Evolutionary conservation across 2,113 vertebrate species (phyloP), one percentile per base, ranked within the genome.

Genomic region (Antechinus flavipes): DNA sequence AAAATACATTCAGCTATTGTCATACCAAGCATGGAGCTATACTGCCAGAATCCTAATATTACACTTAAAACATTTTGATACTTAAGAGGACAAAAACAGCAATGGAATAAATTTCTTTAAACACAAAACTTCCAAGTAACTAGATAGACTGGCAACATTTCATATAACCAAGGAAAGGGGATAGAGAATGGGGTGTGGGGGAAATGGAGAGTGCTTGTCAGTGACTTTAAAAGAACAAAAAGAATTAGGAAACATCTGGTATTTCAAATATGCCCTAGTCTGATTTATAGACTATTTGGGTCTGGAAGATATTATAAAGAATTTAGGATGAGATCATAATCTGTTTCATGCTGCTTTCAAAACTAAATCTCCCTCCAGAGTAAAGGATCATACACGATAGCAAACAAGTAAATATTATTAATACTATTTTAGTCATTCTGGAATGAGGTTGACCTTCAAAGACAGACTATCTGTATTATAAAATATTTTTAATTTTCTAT

Each of bases 51-150:
- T 84, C 68, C 68, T 84, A 84, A 42, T 84, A 84, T 84, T 84
- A 84, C n/a, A 84, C 42, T 84, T 84, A 22, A 84, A 84, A 84
- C n/a, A 42, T 42, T 84, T 42, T 84, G 16, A 84, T 84, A 91
- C 90, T 95, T 96, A 84, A 6, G 0, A 10, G 4, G 76, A 94
- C 90, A 76, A 97, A 97, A 91, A 95, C 90, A 2, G 95, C 68
- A 95, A 98, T 91, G 91, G 93, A 97, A 96, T 96, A 30, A 68
- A 94, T 97, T 91, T 98, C 92, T 96, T 93, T 95, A 97, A 94
- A 98, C 96, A 97, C n/a, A 91, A 96, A 93, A 91, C 97, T 96
- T 96, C 68, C n/a, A 93, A 98, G 68, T 95, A 98, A 95, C 5
- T 8, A 95, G 90, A 98, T 94, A 97, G 89, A 95, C 0, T 97